Percentiles rank a stretch among this genome's conserved stretches.
Evolutionary conservation across 1,140 invertebrate genomes (phyloP).

Genomic region (Saxidomus purpurata): DNA sequence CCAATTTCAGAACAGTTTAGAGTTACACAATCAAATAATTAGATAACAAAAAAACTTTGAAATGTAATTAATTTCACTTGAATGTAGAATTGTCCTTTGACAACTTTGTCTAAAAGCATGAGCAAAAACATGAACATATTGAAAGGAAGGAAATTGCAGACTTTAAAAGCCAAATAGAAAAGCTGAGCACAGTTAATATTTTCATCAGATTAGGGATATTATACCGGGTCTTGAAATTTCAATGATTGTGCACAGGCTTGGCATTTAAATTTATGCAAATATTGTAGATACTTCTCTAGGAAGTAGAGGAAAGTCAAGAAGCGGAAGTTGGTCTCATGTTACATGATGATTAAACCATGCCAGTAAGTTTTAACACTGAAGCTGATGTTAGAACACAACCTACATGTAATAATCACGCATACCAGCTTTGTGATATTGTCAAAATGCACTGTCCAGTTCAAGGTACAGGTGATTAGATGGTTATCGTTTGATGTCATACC

Average conservation of each 20-base stretch:
- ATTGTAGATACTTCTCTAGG: not conserved
- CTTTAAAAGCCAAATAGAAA: not conserved
- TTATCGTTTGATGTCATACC: conserved; percentile 21
- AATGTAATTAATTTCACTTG: no score
- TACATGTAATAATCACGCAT: no score
- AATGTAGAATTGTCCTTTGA: no score
- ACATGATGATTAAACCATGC: not conserved
- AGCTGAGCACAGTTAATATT: no score
- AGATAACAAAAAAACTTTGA: not conserved
- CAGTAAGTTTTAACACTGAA: not conserved
- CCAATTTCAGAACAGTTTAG: not conserved
- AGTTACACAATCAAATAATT: not conserved
- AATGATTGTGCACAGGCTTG: not conserved
- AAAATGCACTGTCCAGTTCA: conserved; percentile 13
- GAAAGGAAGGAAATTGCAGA: not conserved
- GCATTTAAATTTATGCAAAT: not conserved
- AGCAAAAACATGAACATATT: not conserved
- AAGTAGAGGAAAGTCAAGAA: not conserved
- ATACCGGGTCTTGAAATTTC: not conserved
- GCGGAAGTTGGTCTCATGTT: not conserved
- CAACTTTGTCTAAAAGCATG: no score
- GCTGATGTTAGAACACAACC: not conserved
- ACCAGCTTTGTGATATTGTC: not conserved
- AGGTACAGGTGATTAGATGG: not conserved
- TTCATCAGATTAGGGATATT: no score